These are phyloP conservation scores for Hoplias malabaricus DNA, from an alignment of 2,113 vertebrate species.

Conservation along the genomic window DNA sequence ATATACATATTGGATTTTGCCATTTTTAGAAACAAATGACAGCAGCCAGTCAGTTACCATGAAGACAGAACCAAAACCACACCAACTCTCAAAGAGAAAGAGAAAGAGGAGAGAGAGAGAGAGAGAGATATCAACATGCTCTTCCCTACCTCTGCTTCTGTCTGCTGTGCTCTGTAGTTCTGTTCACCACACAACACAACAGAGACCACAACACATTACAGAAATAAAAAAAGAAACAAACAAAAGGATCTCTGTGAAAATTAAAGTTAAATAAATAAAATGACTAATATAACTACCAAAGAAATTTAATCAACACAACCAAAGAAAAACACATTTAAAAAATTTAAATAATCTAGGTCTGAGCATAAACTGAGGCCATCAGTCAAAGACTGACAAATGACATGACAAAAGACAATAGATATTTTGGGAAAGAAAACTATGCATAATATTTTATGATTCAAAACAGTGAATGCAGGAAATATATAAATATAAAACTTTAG, in stretches of 20 bases:
- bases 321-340: too few relatives aligned
- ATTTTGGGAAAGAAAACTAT: too few relatives aligned
- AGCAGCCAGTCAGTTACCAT: not conserved
- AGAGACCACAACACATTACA: slow-evolving; percentile 25
- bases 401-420: too few relatives aligned
- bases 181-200: slow-evolving; percentile 41
- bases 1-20: too few relatives aligned
- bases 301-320: too few relatives aligned
- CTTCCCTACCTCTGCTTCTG: slow-evolving; percentile 47
- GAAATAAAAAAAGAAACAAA: slow-evolving; percentile 9
- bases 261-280: not conserved
- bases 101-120: not conserved
- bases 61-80: not conserved
- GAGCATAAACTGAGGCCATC: too few relatives aligned
- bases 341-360: too few relatives aligned
- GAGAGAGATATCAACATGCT: not conserved
- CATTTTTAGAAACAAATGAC: too few relatives aligned
- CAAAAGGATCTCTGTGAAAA: not conserved
- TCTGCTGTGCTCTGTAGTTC: slow-evolving; percentile 34
- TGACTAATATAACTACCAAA: not conserved
- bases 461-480: too few relatives aligned
- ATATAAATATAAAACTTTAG: too few relatives aligned
- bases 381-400: too few relatives aligned
- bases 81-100: not conserved
- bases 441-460: too few relatives aligned